Base-by-base conservation (phyloP, 2,888 invertebrate genomes). In the Parnassius apollo region DNA sequence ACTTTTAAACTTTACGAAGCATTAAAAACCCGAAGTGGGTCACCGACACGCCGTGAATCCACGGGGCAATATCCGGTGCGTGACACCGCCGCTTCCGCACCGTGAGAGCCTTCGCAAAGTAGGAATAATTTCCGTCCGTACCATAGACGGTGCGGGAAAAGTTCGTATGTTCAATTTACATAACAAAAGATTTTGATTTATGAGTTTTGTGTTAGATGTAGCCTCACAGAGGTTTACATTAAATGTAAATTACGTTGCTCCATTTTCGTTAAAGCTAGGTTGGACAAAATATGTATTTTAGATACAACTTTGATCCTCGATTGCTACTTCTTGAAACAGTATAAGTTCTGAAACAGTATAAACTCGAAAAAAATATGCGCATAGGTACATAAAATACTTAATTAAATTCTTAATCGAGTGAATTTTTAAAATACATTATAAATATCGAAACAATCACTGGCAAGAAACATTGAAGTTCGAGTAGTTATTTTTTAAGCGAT, bases 21-120 rank as follows among this genome's bases (percentile, higher is more conserved):
- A 8, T 25, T 61, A 12, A 10, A 50, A 50, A 9, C 49, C 50
- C 35, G 42, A 59, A 59, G 9, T 59, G 59, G 59, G 59, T 59
- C 59, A 59, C 12, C 52, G n/a, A 42, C 46, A 25, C 61, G 45
- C 44, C 53, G 13, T 45, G 50, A 35, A 51, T 55, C 62, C 45
- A 48, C 59, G 18, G 58, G 12, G 59, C 55, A 59, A 63, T 59
- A 63, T 63, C 62, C 62, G 62, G 62, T 53, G 54, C 62, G 59
- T 63, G 62, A 59, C 62, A 55, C 50, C 49, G 62, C 22, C 58
- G 50, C 58, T 50, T 59, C 58, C 58, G 54, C 13, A 10, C 55
- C 18, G 55, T n/a, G 55, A 63, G 55, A 63, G 59, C 49, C 55
- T 50, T 13, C 46, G 25, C 42, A 13, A 42, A 42, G 49, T 48